phyloP scores from a whole-genome alignment of 2,797 vertebrate species.

The Rhynchonycteris naso region DNA sequence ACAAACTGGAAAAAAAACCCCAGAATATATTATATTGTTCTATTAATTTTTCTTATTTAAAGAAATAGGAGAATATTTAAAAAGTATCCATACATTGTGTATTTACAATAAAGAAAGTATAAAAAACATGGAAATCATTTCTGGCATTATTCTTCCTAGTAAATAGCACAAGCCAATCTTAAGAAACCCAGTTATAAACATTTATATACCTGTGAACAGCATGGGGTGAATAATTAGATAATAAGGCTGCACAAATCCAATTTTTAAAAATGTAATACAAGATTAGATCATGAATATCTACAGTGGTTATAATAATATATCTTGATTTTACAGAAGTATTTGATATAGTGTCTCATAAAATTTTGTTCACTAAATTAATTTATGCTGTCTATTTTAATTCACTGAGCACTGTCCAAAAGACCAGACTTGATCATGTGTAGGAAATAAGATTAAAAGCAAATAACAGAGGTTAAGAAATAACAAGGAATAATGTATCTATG shows the following conservation, averaged over 20 bases:
- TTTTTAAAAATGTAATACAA: slow-evolving; percentile 72
- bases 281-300: slow-evolving; percentile 71
- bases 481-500: background rate
- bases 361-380: slow-evolving; percentile 80
- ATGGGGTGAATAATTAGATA: slow-evolving; percentile 73
- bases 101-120: slow-evolving; percentile 52
- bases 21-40: background rate
- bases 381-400: slow-evolving; percentile 73
- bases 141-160: slow-evolving; percentile 65
- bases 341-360: slow-evolving; percentile 78
- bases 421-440: slow-evolving; percentile 39
- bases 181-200: slow-evolving; percentile 68
- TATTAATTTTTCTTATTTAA: slow-evolving; percentile 51
- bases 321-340: slow-evolving; percentile 75
- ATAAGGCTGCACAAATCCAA: slow-evolving; percentile 71
- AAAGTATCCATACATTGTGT: background rate
- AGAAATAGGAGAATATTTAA: slow-evolving; percentile 31
- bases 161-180: slow-evolving; percentile 55
- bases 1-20: background rate
- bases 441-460: slow-evolving; percentile 60
- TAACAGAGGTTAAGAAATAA: slow-evolving; percentile 55
- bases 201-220: slow-evolving; percentile 76
- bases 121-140: slow-evolving; percentile 52
- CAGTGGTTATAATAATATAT: slow-evolving; percentile 70
- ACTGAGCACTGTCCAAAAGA: slow-evolving; percentile 52